These are phyloP conservation scores for Stylophora pistillata DNA, from an alignment of 64 coral and sea anemone species.

Conservation along the genomic window DNA sequence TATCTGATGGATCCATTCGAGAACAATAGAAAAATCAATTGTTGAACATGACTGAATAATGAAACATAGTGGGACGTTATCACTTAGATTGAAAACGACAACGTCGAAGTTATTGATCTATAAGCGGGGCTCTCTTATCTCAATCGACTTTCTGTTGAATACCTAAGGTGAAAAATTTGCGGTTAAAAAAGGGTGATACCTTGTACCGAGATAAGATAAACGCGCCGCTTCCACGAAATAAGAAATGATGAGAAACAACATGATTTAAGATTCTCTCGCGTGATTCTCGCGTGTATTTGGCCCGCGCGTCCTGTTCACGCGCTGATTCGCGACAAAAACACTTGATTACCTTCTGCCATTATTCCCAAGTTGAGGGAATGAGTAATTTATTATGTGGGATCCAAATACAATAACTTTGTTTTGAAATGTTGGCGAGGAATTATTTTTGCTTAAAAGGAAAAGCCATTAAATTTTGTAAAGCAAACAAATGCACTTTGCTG, in stretches of 20 bases:
- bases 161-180: background rate
- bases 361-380: conserved; percentile 4
- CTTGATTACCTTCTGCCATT: conserved; percentile 2
- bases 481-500: background rate
- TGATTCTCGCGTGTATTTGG: background rate
- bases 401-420: conserved; percentile 31
- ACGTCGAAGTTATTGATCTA: background rate
- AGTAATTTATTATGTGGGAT: conserved; percentile 28
- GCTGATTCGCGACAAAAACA: background rate
- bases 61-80: background rate
- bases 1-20: background rate
- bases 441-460: background rate
- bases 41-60: background rate
- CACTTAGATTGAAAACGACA: background rate
- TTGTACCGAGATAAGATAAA: background rate
- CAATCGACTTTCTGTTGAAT: background rate
- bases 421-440: conserved; percentile 17
- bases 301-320: background rate
- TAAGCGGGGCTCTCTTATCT: background rate
- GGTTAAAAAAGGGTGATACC: background rate
- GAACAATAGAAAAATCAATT: background rate
- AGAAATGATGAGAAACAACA: background rate
- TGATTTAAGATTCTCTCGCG: background rate
- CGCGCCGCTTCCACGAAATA: background rate
- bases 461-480: background rate